phyloP scores from a whole-genome alignment of 1,140 invertebrate genomes.

The Homalodisca vitripennis region DNA sequence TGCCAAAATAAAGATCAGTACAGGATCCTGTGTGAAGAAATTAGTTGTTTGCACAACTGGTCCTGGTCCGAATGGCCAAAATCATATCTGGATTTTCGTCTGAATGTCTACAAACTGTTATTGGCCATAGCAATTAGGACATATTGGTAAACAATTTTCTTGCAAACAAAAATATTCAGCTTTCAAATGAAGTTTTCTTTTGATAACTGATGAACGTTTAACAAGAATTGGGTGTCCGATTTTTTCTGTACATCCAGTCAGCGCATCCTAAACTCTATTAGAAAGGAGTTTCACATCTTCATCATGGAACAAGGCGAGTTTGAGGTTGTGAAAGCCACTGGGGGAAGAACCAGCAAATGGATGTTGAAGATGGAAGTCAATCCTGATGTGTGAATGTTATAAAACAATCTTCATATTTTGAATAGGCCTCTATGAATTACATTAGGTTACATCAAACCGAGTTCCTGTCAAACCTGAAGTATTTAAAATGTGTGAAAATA shows the following conservation, averaged over 20 bases:
- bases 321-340: constrained; percentile 12
- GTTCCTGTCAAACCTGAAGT: constrained; percentile 4
- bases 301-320: constrained; percentile 25
- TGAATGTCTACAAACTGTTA: constrained; percentile 49
- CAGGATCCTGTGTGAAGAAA: constrained; percentile 42
- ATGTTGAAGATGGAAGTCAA: constrained; percentile 15
- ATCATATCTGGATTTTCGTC: constrained; percentile 46
- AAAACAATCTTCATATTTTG: constrained; percentile 32
- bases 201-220: constrained; percentile 38
- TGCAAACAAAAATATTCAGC: constrained; percentile 46
- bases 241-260: constrained; percentile 29
- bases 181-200: constrained; percentile 50
- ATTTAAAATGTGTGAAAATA: constrained; percentile 4
- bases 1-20: constrained; percentile 31
- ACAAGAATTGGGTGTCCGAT: constrained; percentile 31
- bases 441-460: constrained; percentile 1
- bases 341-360: constrained; percentile 17
- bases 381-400: constrained; percentile 25
- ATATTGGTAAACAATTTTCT: constrained; percentile 46
- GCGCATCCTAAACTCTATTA: constrained; percentile 29
- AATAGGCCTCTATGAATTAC: constrained; percentile 23
- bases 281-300: constrained; percentile 33
- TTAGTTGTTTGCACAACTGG: constrained; percentile 46
- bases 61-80: constrained; percentile 41
- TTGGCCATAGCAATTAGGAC: constrained; percentile 45